Conservation (phyloP, 2,797 vertebrate species). For the Macrochelys suwanniensis region DNA sequence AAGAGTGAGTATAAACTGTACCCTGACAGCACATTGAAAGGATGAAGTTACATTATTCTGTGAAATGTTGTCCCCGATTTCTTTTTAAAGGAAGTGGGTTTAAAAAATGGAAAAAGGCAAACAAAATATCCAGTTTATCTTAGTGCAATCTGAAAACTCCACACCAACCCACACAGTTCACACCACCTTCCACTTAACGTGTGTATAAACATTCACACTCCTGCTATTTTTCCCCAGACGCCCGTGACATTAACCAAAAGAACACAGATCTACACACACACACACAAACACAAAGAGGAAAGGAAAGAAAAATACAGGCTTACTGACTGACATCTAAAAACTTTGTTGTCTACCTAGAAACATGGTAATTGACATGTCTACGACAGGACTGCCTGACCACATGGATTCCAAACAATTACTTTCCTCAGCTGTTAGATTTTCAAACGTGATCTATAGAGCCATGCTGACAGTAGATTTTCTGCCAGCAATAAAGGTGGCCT, state of each 20-base stretch:
- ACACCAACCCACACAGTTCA: fast-evolving
- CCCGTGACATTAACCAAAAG: neutral
- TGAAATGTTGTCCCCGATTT: neutral
- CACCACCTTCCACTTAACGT: neutral
- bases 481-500: slow-evolving; percentile 89
- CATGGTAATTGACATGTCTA: neutral
- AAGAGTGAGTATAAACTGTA: neutral
- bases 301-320: neutral
- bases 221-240: neutral
- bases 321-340: neutral
- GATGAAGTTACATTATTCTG: fast-evolving
- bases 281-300: neutral
- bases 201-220: neutral
- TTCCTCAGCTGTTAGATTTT: slow-evolving; percentile 79
- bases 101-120: neutral
- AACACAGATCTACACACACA: neutral
- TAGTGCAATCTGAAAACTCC: neutral
- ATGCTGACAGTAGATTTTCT: slow-evolving; percentile 90
- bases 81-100: neutral
- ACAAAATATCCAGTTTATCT: neutral
- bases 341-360: neutral
- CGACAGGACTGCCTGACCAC: neutral
- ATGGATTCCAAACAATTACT: slow-evolving; percentile 55
- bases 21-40: fast-evolving
- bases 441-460: slow-evolving; percentile 83